phyloP scores from a whole-genome alignment of 2,888 invertebrate genomes.

The Molanna angustata region DNA sequence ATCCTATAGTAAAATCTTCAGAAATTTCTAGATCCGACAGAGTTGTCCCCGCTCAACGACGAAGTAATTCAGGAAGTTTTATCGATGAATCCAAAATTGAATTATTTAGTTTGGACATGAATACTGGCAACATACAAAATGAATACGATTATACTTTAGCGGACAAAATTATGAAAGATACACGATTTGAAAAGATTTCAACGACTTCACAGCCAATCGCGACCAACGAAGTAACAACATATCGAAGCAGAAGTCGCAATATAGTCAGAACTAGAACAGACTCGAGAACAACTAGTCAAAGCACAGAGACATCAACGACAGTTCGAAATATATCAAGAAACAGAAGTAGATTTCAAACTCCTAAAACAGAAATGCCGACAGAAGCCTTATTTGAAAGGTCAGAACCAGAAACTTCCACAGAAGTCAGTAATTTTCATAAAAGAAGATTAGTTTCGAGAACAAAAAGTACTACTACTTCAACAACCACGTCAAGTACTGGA shows the following conservation, averaged over 20 bases:
- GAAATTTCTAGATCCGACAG: constrained; percentile 36
- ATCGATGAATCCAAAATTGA: constrained; percentile 43
- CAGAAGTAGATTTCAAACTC: constrained; percentile 48
- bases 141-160: constrained; percentile 12
- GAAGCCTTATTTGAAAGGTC: constrained; percentile 27
- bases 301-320: constrained; percentile 39
- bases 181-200: constrained; percentile 1
- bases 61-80: not conserved
- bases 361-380: constrained; percentile 13
- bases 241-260: constrained; percentile 3
- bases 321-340: constrained; percentile 37
- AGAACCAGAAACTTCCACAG: constrained; percentile 10
- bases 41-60: constrained; percentile 31
- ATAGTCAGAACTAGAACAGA: constrained; percentile 36
- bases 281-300: constrained; percentile 37
- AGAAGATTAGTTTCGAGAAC: too few species aligned
- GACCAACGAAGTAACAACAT: constrained; percentile 3
- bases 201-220: not conserved
- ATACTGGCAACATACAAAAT: constrained; percentile 21
- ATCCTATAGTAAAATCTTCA: constrained; percentile 32
- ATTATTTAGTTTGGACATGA: constrained; percentile 37
- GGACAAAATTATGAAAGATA: constrained; percentile 9
- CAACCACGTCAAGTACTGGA: constrained; percentile 5
- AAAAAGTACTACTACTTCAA: not conserved
- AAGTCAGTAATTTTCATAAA: too few species aligned